Conservation (phyloP, 2,888 invertebrate genomes). For the Cylindroiulus punctatus region DNA sequence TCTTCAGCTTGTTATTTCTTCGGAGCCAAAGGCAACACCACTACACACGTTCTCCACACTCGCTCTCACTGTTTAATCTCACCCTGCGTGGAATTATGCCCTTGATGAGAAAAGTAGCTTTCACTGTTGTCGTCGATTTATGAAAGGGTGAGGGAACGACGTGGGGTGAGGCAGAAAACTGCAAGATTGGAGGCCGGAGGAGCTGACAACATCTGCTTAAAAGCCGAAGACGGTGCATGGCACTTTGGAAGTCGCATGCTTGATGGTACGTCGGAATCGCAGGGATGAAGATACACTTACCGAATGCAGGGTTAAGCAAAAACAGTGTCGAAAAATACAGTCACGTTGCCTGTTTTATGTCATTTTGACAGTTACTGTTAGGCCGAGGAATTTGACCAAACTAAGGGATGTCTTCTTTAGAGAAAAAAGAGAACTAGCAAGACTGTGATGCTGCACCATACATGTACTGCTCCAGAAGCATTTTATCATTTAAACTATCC, state of each 20-base stretch:
- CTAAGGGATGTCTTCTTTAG: no score
- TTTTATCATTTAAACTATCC: no score
- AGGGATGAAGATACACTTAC: neutral
- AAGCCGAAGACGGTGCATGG: neutral
- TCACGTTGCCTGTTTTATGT: no score
- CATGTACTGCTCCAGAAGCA: no score
- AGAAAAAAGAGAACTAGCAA: no score
- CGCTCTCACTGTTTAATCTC: conserved; percentile 2
- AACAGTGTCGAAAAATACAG: no score
- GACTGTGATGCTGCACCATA: no score
- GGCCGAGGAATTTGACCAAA: no score
- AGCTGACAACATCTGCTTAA: neutral
- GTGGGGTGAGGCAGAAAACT: neutral
- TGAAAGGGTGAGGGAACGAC: neutral
- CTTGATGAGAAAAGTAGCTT: conserved; percentile 18
- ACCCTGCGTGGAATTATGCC: conserved; percentile 18
- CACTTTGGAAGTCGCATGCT: neutral
- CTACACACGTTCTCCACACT: conserved; percentile 1
- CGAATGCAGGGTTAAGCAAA: neutral
- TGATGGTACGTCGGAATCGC: neutral
- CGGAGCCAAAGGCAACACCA: conserved; percentile 18
- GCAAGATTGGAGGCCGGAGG: neutral
- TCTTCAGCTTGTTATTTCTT: conserved; percentile 18
- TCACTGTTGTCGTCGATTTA: conserved; percentile 18
- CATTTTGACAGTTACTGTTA: no score